Percentiles rank a stretch among this genome's conserved stretches.
Evolutionary conservation across 2,797 vertebrate species (phyloP).

Genomic region (Chelmon rostratus): DNA sequence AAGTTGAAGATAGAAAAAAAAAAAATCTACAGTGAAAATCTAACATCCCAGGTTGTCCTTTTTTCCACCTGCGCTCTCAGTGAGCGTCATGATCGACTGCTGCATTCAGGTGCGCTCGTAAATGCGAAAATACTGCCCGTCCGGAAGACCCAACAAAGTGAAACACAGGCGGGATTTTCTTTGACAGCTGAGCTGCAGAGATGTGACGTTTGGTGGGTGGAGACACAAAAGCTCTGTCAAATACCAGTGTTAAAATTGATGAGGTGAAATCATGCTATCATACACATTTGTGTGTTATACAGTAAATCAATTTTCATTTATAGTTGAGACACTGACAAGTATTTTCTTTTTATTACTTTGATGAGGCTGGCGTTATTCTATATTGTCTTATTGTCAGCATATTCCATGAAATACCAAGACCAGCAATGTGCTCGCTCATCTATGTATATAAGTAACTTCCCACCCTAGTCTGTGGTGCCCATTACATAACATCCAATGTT

Average conservation of each 20-base stretch:
- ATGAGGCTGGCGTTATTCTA: neutral
- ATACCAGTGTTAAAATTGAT: slow-evolving; percentile 5
- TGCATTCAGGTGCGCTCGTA: slow-evolving; percentile 68
- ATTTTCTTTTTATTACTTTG: neutral
- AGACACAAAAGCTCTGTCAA: slow-evolving; percentile 42
- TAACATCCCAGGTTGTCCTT: slow-evolving; percentile 12
- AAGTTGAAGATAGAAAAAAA: slow-evolving; percentile 14
- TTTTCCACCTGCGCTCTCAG: slow-evolving; percentile 6
- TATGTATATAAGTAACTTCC: too few relatives aligned
- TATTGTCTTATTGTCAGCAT: too few relatives aligned
- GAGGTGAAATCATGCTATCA: slow-evolving; percentile 20
- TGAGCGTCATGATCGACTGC: slow-evolving; percentile 8
- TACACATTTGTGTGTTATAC: neutral
- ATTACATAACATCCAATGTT: too few relatives aligned
- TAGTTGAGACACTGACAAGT: too few relatives aligned
- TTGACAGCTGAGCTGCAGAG: slow-evolving; percentile 56
- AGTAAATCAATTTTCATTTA: neutral
- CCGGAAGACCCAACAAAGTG: slow-evolving; percentile 33
- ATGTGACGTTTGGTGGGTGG: slow-evolving; percentile 77
- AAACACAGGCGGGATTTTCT: slow-evolving; percentile 24
- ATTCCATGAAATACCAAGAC: too few relatives aligned
- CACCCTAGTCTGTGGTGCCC: too few relatives aligned
- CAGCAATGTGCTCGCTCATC: too few relatives aligned
- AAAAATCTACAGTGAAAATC: neutral
- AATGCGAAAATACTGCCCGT: slow-evolving; percentile 19